Conservation (phyloP, 2,113 vertebrate genomes). For the Siniperca knerii region DNA sequence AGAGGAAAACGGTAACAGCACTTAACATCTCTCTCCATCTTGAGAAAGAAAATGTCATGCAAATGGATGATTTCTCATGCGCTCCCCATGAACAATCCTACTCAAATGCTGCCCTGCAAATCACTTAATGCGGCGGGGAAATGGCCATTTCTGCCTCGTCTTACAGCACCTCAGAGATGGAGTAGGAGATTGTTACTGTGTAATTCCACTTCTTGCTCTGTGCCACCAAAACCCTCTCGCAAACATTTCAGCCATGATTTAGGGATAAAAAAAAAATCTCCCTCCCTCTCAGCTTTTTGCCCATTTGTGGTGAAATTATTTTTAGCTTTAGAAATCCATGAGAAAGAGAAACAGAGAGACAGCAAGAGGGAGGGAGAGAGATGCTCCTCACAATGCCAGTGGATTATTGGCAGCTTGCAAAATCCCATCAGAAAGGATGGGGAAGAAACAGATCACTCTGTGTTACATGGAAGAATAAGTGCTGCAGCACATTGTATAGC, state of each 20-base stretch:
- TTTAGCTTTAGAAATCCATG: slow-evolving; percentile 73
- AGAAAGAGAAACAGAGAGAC: slow-evolving; percentile 51
- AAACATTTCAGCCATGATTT: slow-evolving; percentile 73
- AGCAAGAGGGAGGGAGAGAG: slow-evolving; percentile 15
- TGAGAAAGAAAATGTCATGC: slow-evolving; percentile 67
- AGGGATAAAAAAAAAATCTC: slow-evolving; percentile 46
- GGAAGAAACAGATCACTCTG: slow-evolving; percentile 64
- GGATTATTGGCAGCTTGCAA: slow-evolving; percentile 79
- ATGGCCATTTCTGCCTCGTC: slow-evolving; percentile 66
- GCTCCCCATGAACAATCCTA: slow-evolving; percentile 54
- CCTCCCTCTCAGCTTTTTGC: slow-evolving; percentile 48
- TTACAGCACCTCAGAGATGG: slow-evolving; percentile 70
- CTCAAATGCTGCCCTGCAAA: slow-evolving; percentile 73
- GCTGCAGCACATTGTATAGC: slow-evolving; percentile 43
- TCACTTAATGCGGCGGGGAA: slow-evolving; percentile 72
- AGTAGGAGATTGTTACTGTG: slow-evolving; percentile 73
- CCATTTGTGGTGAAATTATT: slow-evolving; percentile 76
- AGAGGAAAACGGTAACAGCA: slow-evolving; percentile 47
- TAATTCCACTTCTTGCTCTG: slow-evolving; percentile 72
- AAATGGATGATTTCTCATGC: slow-evolving; percentile 69
- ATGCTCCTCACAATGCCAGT: slow-evolving; percentile 57
- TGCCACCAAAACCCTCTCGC: slow-evolving; percentile 61
- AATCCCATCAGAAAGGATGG: slow-evolving; percentile 76
- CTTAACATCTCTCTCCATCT: slow-evolving; percentile 57
- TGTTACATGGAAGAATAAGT: slow-evolving; percentile 61